Evolutionary conservation across 2,113 vertebrate species (phyloP), one percentile per base, ranked within the genome.

Genomic region (Myotis yumanensis): DNA sequence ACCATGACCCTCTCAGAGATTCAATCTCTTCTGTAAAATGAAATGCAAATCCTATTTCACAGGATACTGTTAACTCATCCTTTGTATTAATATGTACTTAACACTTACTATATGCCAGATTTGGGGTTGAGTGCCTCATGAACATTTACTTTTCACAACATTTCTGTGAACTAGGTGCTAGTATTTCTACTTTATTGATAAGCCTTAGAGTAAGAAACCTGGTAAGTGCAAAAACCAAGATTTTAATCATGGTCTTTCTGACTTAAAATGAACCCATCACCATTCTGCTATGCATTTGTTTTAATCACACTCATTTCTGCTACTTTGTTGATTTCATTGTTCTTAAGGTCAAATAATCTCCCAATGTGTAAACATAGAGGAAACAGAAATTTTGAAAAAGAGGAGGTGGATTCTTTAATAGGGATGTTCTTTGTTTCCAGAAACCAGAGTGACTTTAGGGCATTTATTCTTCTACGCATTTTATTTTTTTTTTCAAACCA

Each of bases 361-460:
- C 17, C 14, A 66, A 22, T 75, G 20, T 28, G 52, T 20, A 79
- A 64, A 72, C 4, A 5, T 71, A 93, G 23, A 75, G 40, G 32
- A 90, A 90, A 32, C 28, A 10, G 37, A 40, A 54, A 11, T 80
- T 93, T 82, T 79, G 68, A 23, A 54, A 68, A 68, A 89, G n/a
- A 79, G 5, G 75, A 73, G 23, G 11, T 51, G 2, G 6, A 20
- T 94, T 14, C 30, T 92, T 81, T 80, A 83, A 71, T 14, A 48
- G 23, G n/a, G 51, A 20, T 96, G 28, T 16, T 76, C 9, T 71
- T 92, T 35, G 88, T 25, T 0, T 43, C 23, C 28, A 7, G 30
- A 95, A 86, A 81, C 7, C n/a, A 46, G 20, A 90, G 62, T 96
- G 92, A 86, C 25, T 91, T 68, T 89, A 52, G 57, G 57, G 4